Base-by-base conservation (phyloP, 2,797 vertebrate species). In the Champsocephalus gunnari region DNA sequence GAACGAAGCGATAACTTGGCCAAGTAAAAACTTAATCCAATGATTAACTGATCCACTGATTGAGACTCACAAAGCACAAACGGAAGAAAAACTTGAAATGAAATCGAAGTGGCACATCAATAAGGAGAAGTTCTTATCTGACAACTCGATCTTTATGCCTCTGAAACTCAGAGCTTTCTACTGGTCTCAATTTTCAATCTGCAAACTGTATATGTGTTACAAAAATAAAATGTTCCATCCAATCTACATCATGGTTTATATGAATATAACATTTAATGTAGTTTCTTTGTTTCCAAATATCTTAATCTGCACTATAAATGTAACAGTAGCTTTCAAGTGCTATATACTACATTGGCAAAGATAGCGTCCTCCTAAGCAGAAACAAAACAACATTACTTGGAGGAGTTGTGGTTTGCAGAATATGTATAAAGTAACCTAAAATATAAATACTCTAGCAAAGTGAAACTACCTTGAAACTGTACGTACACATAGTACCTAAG, bases 51-150 rank as follows among this genome's bases (percentile, higher is more conserved):
- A 75, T 55, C 51, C 13, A 53, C 61, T 6, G 21, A 65, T 56
- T 79, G 48, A 75, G 54, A 73, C 62, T 75, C 44, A 17, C 44
- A 69, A 58, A 66, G 53, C 68, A 34, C 0, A 0, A 72, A 69
- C 34, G 84, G 74, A 83, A 86, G 64, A 65, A 82, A 69, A 77
- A 70, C 32, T 43, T 21, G 48, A 84, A 72, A 71, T 77, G 43
- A 78, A 84, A 83, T 73, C 28, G 28, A 28, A 28, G 28, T 28
- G 28, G 28, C 28, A 28, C 28, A 28, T 28, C 28, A 66, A 43
- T 69, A 60, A 64, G 66, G 43, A 73, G 71, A 80, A 75, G 71
- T 81, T 76, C 61, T 65, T 71, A 32, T 79, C 45, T 59, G 66
- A 66, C 61, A 71, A 50, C 24, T 81, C 58, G 8, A 21, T 71